phyloP scores from a whole-genome alignment of 2,113 vertebrate species.

The Empidonax traillii region DNA sequence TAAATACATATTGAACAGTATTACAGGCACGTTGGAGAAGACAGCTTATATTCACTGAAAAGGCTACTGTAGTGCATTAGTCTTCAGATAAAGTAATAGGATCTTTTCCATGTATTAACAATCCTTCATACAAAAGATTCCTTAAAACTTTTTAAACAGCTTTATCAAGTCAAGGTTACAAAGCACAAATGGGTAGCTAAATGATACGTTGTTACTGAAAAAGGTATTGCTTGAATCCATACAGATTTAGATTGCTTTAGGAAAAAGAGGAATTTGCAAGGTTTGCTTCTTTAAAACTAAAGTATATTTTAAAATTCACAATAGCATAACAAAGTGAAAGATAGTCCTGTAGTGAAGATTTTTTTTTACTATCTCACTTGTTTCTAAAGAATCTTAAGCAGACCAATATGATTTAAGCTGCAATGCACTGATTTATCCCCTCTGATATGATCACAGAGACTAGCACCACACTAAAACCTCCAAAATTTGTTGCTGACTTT shows the following conservation, averaged over 20 bases:
- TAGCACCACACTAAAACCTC: neutral
- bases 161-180: conserved; percentile 39
- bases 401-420: neutral
- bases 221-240: neutral
- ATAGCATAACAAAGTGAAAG: neutral
- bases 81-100: conserved; percentile 46
- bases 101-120: conserved; percentile 46
- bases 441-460: conserved; percentile 3
- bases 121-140: conserved; percentile 37
- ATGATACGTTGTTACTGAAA: conserved; percentile 11
- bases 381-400: neutral
- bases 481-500: neutral
- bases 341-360: neutral
- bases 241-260: conserved; percentile 19
- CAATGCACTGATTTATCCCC: conserved; percentile 6
- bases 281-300: conserved; percentile 24
- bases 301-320: conserved; percentile 33
- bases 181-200: conserved; percentile 33
- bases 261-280: conserved; percentile 25
- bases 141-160: conserved; percentile 34
- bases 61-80: conserved; percentile 44
- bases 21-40: conserved; percentile 38
- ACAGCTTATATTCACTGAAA: conserved; percentile 52
- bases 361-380: neutral
- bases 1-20: conserved; percentile 58